Evolutionary conservation across 2,113 vertebrate species (phyloP), one percentile per base, ranked within the genome.

Genomic region (Forbesichthys agassizii): DNA sequence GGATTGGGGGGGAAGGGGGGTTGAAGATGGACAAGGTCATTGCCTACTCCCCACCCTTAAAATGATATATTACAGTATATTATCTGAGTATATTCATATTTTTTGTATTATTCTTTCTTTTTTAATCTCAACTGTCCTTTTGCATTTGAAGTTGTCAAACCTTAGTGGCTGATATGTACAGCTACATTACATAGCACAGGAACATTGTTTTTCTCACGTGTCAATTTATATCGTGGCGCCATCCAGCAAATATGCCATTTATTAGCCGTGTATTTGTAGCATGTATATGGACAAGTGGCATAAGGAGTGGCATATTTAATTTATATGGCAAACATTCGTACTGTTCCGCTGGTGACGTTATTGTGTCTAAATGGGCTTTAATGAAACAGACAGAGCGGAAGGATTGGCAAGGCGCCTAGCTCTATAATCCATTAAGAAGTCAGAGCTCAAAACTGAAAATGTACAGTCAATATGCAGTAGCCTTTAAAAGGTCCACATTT

Each of bases 1-100:
- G 69, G 80, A 79, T 74, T 64, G 69, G 61, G 66, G 68, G 66
- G 68, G 62, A 53, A 66, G 61, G 74, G 51, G 57, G 69, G 27
- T 61, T 48, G 77, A 75, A 60, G 77, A 76, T 67, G 78, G 83
- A 82, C 75, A 83, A 82, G 73, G 85, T 81, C 77, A 75, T 75
- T 78, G 66, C 60, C 4, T 5, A 42, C 36, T n/a, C 36, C 36
- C 36, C 36, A 42, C 36, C 4, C 36, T 42, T 42, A 42, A 6
- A 42, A 42, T 42, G 6, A 42, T 42, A 42, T 6, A 42, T 42
- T 27, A 27, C 27, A 27, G 7, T 42, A 42, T 42, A 42, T 42
- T 42, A 42, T 42, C 4, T 42, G 0, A 6, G 7, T 42, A 42
- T 42, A 42, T 42, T 6, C 7, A 20, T 20, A 20, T 20, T 75